Evolutionary conservation across 2,113 vertebrate species (phyloP), one percentile per base, ranked within the genome.

Genomic region (Riparia riparia): DNA sequence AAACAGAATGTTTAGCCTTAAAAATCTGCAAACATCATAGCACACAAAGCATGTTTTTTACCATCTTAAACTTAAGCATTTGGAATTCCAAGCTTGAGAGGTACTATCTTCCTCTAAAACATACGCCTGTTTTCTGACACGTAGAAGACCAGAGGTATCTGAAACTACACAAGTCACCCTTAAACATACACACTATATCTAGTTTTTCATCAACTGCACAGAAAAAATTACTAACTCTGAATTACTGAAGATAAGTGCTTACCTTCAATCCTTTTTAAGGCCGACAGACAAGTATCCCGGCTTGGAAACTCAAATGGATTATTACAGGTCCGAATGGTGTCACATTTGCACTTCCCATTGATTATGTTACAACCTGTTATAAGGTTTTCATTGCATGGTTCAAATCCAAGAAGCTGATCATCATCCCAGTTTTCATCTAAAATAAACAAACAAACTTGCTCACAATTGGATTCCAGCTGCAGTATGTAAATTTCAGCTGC

Each of bases 341-440:
- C 98, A 78, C 99, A 99, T 65, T 99, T 98, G 1, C 99, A 99
- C 84, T 98, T 99, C 95, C 98, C 99, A 42, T 98, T 99, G 95
- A 99, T 99, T 94, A 99, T 99, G 97, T 99, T 99, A 98, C 99
- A 99, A 96, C 99, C 99, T 37, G 98, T 99, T 96, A 99, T 97
- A 94, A 99, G 98, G 98, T 99, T 99, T 97, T 99, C 99, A 90
- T 99, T 99, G 98, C 99, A 99, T 0, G 98, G 98, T 92, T 99
- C 98, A 97, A 99, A 98, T 97, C 98, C 99, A 96, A 99, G 98
- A 83, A 99, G 98, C 79, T 99, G 99, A 98, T 98, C 98, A 79
- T 99, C 98, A 77, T 98, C 98, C 99, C 99, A 99, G 98, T 98
- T 99, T 96, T 99, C 99, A 97, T 99, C 99, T 99, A 98, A 97